These are phyloP conservation scores for Brachionus calyciflorus DNA, from an alignment of 1,140 invertebrate genomes.

Conservation along the genomic window DNA sequence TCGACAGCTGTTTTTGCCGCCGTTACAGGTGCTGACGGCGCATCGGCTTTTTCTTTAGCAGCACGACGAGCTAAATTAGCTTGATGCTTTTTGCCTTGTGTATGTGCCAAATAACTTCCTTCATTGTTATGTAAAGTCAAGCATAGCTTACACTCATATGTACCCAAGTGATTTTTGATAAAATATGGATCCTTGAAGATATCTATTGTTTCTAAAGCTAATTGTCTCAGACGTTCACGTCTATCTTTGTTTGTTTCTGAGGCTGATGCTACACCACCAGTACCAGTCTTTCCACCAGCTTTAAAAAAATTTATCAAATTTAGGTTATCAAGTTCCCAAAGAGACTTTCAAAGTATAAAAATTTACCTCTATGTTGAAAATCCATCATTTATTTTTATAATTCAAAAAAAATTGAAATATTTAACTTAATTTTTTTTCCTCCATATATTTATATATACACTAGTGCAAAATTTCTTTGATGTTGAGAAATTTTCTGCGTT, in stretches of 20 bases:
- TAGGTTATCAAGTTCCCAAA: neutral
- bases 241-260: constrained; percentile 95
- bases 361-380: constrained; percentile 10
- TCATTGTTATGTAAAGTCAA: constrained; percentile 98
- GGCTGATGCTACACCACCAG: constrained; percentile 96
- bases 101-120: constrained; percentile 97
- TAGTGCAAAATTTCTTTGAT: neutral
- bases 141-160: constrained; percentile 99
- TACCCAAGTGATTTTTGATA: constrained; percentile 65
- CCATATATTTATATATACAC: too few species aligned
- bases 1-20: constrained; percentile 91
- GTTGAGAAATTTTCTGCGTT: neutral
- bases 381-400: constrained; percentile 1
- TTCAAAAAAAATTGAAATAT: neutral
- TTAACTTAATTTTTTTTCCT: neutral
- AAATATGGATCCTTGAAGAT: constrained; percentile 69
- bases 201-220: constrained; percentile 97
- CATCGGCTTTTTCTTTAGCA: constrained; percentile 93
- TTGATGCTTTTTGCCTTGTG: constrained; percentile 99
- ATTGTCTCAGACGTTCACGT: constrained; percentile 85
- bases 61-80: constrained; percentile 93
- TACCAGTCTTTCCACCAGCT: constrained; percentile 95
- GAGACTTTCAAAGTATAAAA: too few species aligned
- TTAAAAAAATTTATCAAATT: constrained; percentile 56
- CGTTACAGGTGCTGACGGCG: constrained; percentile 80